Base-by-base conservation (phyloP, 1,140 invertebrate species). In the Druon quercuslanigerum region DNA sequence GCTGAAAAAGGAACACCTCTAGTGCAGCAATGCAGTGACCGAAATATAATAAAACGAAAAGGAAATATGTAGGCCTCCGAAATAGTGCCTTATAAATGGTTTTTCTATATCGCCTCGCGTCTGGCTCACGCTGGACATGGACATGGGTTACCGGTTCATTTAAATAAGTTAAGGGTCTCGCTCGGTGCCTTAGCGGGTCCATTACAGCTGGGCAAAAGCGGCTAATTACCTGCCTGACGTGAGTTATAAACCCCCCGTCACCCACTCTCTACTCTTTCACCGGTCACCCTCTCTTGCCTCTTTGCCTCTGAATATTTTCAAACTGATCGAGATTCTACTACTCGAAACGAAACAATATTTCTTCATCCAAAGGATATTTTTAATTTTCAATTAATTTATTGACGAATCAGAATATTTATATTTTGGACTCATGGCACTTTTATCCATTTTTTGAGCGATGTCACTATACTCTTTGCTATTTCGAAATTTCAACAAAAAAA, bases 211-310 rank as follows among this genome's bases (percentile, higher is more conserved):
- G 84, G 85, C 89, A 91, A 91, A 90, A 91, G 87, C 89, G 88
- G 88, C 90, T 91, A 91, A 91, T 91, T 91, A 91, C 90, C 89
- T 91, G 90, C 90, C 89, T 90, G 90, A 91, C 90, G 90, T 91
- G 90, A 91, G 90, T 91, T 91, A 91, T 91, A 91, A 91, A 91
- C 87, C 87, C 87, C 85, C 80, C 73, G 51, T 40, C 75, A 66
- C 77, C 83, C 73, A 70, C 52, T 73, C 52, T 46, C 74, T 73
- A 72, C 57, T 76, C 46, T 74, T 51, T 79, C 70, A 82, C 72
- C 83, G 82, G 73, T 80, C 80, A 79, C 81, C 75, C 60, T 78
- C 80, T 74, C 80, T 84, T 80, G 80, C 80, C 77, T 81, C 71
- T 76, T 72, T 74, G 77, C 73, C 79, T 86, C 82, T 86, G 84